phyloP scores from a whole-genome alignment of 2,888 invertebrate species.

The Bombyx huttoni region DNA sequence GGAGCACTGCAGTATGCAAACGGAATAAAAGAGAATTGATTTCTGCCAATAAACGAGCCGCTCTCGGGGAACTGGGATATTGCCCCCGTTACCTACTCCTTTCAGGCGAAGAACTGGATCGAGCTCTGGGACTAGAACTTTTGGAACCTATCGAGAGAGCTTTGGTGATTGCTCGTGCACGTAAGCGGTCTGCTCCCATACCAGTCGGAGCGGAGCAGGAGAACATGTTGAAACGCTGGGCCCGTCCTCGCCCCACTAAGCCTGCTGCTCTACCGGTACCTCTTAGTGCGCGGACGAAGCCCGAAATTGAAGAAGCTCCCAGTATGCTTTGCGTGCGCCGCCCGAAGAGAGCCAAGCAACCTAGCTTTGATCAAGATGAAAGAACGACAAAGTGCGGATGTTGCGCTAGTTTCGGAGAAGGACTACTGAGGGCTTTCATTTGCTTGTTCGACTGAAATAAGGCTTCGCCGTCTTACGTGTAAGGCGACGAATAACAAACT shows the following conservation, averaged over 20 bases:
- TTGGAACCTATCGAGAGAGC: conserved; percentile 61
- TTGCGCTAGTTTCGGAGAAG: conserved; percentile 64
- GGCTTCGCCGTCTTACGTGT: conserved; percentile 12
- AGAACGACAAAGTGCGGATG: conserved; percentile 48
- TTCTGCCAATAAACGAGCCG: conserved; percentile 54
- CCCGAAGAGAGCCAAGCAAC: conserved; percentile 47
- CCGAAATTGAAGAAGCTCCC: conserved; percentile 37
- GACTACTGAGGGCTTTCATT: conserved; percentile 60
- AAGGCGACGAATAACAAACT: conserved; percentile 5
- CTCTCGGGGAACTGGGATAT: conserved; percentile 68
- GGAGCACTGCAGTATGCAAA: conserved; percentile 59
- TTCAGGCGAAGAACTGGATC: conserved; percentile 75
- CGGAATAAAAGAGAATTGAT: conserved; percentile 54
- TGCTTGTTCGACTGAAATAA: conserved; percentile 66
- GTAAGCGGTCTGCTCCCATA: conserved; percentile 50
- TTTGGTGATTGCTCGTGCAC: conserved; percentile 51
- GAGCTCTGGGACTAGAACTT: conserved; percentile 57
- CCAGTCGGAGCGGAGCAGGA: conserved; percentile 62
- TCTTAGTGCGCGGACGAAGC: conserved; percentile 53
- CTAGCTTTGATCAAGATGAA: conserved; percentile 53
- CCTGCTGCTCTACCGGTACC: conserved; percentile 57
- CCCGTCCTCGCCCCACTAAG: conserved; percentile 45
- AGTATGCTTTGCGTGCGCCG: conserved; percentile 47
- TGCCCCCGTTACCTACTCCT: conserved; percentile 78
- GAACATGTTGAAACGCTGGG: conserved; percentile 53